Conservation (phyloP, 2,888 invertebrate species). For the Agriopis leucophaearia region DNA sequence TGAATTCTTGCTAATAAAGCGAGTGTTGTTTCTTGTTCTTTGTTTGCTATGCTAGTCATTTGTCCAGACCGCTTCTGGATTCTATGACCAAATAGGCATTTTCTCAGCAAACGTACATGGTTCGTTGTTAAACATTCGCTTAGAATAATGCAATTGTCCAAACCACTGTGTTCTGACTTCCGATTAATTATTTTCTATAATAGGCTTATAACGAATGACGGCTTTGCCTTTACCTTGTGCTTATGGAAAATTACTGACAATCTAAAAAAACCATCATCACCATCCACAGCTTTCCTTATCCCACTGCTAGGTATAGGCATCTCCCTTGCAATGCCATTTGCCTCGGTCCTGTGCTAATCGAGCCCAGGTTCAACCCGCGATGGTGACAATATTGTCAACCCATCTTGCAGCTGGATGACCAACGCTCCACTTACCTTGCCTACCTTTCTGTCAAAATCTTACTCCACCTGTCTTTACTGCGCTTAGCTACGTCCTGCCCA, state of each 20-base stretch:
- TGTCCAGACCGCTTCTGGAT: constrained; percentile 21
- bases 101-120: constrained; percentile 11
- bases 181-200: too few species aligned
- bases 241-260: not conserved
- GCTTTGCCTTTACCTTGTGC: not conserved
- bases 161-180: not conserved
- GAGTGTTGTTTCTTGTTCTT: constrained; percentile 17
- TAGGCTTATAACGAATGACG: not conserved
- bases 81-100: constrained; percentile 19
- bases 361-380: too few species aligned
- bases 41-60: constrained; percentile 22
- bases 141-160: not conserved
- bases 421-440: too few species aligned
- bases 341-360: too few species aligned
- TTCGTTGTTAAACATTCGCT: constrained; percentile 1
- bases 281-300: too few species aligned
- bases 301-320: too few species aligned
- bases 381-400: too few species aligned
- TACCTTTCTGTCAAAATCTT: too few species aligned
- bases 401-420: too few species aligned
- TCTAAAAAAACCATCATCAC: not conserved
- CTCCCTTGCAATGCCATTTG: too few species aligned
- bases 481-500: too few species aligned
- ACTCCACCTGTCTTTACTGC: not conserved
- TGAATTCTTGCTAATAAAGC: constrained; percentile 31